Base-by-base conservation (phyloP, 2,113 vertebrate species). In the Odontesthes bonariensis region DNA sequence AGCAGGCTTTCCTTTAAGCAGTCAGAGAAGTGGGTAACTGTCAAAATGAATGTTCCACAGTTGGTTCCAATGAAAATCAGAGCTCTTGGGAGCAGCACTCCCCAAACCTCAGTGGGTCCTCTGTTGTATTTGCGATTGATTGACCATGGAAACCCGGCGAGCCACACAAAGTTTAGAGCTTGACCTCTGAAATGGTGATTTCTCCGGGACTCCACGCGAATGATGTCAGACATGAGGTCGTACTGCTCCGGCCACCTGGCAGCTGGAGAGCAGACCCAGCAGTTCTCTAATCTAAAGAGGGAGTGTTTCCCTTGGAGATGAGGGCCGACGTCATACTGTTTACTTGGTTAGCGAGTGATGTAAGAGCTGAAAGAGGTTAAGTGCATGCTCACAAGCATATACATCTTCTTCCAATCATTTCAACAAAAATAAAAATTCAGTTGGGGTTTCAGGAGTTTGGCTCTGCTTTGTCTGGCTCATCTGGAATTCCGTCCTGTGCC, bases 191-290 rank as follows among this genome's bases (percentile, higher is more conserved):
- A 53, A 60, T 38, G 51, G 44, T 4, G 35, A 76, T 75, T 86
- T 83, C 66, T 83, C 69, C 68, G 72, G 84, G 61, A 75, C 72
- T 84, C 73, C 75, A 7, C 56, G 8, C 16, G 22, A 77, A 73
- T 86, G 83, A 85, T 75, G 79, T 89, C 73, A 91, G 58, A 57
- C 54, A 78, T 88, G 73, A 87, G 84, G 60, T 86, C 77, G 80
- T 52, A 2, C 60, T 13, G 57, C 61, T 76, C 66, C 35, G 66
- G 40, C 74, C 76, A 52, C 59, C 77, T 38, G 17, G 77, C 84
- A 86, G 77, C 75, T 71, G 67, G 55, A 74, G 67, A 72, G 73
- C 54, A 75, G 69, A 60, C 72, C 74, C n/a, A 77, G 42, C 63
- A 32, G 64, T 49, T 62, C 69, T 67, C 27, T 16, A 9, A 27